Base-by-base conservation (phyloP, 2,888 invertebrate species). In the Caradrina clavipalpis region DNA sequence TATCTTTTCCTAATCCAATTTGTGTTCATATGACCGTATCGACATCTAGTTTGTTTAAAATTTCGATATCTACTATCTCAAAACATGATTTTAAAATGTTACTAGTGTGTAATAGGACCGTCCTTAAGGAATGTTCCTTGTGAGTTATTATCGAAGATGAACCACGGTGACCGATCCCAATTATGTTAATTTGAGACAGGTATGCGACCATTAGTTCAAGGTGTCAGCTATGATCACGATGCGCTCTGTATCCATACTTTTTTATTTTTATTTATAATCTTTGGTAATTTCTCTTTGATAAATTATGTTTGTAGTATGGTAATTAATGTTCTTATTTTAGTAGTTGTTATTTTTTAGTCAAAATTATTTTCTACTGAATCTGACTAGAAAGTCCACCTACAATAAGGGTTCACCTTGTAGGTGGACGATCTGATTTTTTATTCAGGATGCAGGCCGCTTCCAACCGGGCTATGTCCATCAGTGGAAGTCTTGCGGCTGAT, bases 121-220 rank as follows among this genome's bases (percentile, higher is more conserved):
- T 60, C 47, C 8, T 1, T 4, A 39, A 0, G 11, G 76, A 62
- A 76, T 74, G 58, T 76, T 26, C 17, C 22, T 7, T 54, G 13
- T 62, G 58, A 76, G 50, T 69, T 55, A 76, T 69, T 60, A 58
- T n/a, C 19, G 10, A 51, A 59, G 58, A 51, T 74, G 54, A 73
- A 79, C 66, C 76, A 76, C 59, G 78, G 78, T 71, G 79, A 74
- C 73, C 83, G 80, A 84, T 86, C 82, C 82, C 77, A 84, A 89
- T 88, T 90, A 91, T 90, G 90, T 84, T 89, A 90, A 91, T 90
- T 77, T 71, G 53, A 74, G 81, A 73, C 80, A 77, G 90, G 89
- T 87, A 90, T 89, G 88, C 82, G 79, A 75, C 56, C 68, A 68
- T 68, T 73, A 53, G 49, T 78, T 42, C 19, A 10, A 53, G 17